These are phyloP conservation scores for Astyanax mexicanus DNA, from an alignment of 2,797 vertebrate species.

Conservation along the genomic window DNA sequence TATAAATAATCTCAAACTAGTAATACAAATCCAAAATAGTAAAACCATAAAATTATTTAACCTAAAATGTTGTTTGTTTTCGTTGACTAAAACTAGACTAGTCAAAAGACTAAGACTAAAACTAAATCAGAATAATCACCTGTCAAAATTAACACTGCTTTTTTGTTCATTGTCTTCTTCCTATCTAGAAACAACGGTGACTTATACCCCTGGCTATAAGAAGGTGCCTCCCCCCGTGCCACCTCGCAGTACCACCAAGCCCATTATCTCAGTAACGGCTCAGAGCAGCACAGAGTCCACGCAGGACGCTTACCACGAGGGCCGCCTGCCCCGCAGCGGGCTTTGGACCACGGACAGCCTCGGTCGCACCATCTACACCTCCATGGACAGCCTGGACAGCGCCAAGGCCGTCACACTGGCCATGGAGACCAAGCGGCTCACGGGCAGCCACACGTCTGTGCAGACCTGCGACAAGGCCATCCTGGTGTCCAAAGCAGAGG, in stretches of 20 bases:
- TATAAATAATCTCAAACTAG: too few relatives aligned
- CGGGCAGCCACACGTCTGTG: constrained; percentile 84
- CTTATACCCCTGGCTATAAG: constrained; percentile 92
- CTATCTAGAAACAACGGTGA: constrained; percentile 76
- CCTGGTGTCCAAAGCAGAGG: constrained; percentile 90
- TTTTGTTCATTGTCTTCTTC: not conserved
- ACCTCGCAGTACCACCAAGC: constrained; percentile 93
- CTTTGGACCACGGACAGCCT: constrained; percentile 89
- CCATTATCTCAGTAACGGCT: constrained; percentile 97
- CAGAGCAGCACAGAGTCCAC: constrained; percentile 99
- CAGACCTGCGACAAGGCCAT: constrained; percentile 92
- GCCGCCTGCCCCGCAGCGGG: constrained; percentile 81
- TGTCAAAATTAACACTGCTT: too few relatives aligned
- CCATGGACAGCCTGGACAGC: constrained; percentile 95
- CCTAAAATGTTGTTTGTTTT: too few relatives aligned
- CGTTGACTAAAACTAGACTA: too few relatives aligned
- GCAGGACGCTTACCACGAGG: constrained; percentile 95
- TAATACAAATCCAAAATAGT: too few relatives aligned
- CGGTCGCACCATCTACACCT: constrained; percentile 89
- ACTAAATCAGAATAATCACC: too few relatives aligned
- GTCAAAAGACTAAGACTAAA: too few relatives aligned
- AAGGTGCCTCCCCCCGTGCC: constrained; percentile 97
- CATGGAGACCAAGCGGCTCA: constrained; percentile 88
- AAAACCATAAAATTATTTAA: too few relatives aligned
- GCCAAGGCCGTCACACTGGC: constrained; percentile 94